Evolutionary conservation across 1,140 invertebrate genomes (phyloP), one percentile per base, ranked within the genome.

Genomic region (Penaeus vannamei): DNA sequence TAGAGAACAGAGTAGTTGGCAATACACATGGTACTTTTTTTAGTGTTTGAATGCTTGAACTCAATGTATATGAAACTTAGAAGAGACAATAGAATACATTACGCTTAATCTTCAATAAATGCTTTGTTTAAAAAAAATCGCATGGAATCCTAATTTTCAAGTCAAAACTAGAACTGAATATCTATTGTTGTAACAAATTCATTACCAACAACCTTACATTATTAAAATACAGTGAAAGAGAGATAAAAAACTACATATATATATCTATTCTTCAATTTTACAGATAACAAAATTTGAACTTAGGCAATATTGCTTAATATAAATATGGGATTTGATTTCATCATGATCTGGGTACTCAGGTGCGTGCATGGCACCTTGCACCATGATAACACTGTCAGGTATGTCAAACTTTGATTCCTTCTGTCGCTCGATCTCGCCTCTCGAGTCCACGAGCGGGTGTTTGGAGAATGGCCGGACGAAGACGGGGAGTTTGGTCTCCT

Each of bases 161-260:
- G 8, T 61, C 29, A 46, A 69, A 66, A 32, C n/a, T 14, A 64
- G 1, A 23, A 69, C 23, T 60, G 10, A 23, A n/a, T 42, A 84
- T 53, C 53, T 53, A 53, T 53, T 53, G 53, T 53, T 53, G 53
- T 53, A 22, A 84, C 42, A 64, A 62, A 64, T 66, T 23, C 20
- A 23, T 80, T 23, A 80, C 42, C 36, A 46, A 80, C 42, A 46
- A 46, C 20, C 77, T 46, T 80, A 80, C 20, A 23, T 53, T n/a
- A 29, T 53, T 53, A 72, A 85, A 32, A 36, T 84, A 84, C 36
- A 84, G 23, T 62, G 42, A 64, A 66, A 84, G 64, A 84, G 46
- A 84, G 42, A 84, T 23, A 84, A 66, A 84, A 32, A 84, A 17
- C n/a, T 84, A 64, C 23, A 83, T 83, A 59, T 23, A 64, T 64